Base-by-base conservation (phyloP, 1,140 invertebrate genomes). In the Drosophila lacteicornis region DNA sequence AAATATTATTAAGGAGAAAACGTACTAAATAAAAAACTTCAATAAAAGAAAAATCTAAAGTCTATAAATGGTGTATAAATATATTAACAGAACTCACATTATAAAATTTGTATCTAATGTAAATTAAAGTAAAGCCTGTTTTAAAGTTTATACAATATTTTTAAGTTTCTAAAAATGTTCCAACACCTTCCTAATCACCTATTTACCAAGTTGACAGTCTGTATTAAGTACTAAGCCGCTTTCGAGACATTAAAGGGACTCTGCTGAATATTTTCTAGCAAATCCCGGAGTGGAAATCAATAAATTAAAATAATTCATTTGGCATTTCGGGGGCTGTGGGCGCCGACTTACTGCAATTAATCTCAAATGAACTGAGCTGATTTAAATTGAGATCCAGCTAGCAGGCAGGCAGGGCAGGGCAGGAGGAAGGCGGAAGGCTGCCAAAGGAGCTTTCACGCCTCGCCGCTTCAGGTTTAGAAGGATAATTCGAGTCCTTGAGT, bases 301-400 rank as follows among this genome's bases (percentile, higher is more conserved):
- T 87, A 82, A 68, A 75, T 43, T 68, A 38, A 53, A 70, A 77
- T 77, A 67, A 87, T 83, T 71, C 55, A 83, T 88, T 87, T 33
- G 61, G 38, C 22, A 50, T 75, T 70, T 61, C 40, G 61, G 61
- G 33, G 33, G 33, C 50, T 73, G 45, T 57, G 36, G 30, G 13
- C 30, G 53, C 27, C 70, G 30, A 45, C 46, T 57, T 38, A 66
- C 55, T 76, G 70, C 76, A 83, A 87, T 87, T 87, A 87, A 87
- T 87, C 81, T 87, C 56, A 74, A 87, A 87, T 77, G 83, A 87
- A 81, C 71, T 76, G 51, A 58, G 74, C 75, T 77, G 67, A 67
- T 66, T 75, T 69, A 70, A 59, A 77, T 68, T 56, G 49, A 27
- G 63, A 42, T 53, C 9, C 7, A 19, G 38, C 40, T 38, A 15